Percentiles rank a stretch among this genome's conserved stretches.
These are phyloP conservation scores for Actenoides lindsayi DNA, from an alignment of 2,113 vertebrate species.

Conservation along the genomic window DNA sequence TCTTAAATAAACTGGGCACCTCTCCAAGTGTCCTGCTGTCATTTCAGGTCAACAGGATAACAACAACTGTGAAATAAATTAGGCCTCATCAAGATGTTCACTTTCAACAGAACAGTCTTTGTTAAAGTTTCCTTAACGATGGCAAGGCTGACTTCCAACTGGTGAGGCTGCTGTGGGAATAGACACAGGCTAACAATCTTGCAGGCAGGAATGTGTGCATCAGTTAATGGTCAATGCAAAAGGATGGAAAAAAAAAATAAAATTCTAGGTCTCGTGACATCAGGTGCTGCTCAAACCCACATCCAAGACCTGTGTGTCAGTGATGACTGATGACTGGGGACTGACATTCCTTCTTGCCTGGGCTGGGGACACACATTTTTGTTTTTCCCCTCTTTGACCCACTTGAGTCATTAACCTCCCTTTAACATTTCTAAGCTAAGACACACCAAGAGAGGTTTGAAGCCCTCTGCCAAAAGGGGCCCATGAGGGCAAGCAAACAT, in stretches of 20 bases:
- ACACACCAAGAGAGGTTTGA: background rate
- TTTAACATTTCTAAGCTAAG: background rate
- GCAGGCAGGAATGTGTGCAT: background rate
- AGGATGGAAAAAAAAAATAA: background rate
- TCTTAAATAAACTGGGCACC: constrained; percentile 39
- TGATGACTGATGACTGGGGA: background rate
- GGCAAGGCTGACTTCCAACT: background rate
- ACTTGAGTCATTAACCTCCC: background rate
- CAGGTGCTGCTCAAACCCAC: background rate
- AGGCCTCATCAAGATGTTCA: constrained; percentile 33
- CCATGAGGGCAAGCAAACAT: background rate
- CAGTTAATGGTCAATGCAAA: background rate
- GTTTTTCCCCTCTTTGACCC: background rate
- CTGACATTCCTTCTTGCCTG: background rate
- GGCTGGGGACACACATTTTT: accelerated
- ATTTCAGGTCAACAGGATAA: constrained; percentile 57
- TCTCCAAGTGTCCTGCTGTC: constrained; percentile 44
- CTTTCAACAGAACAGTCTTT: constrained; percentile 25
- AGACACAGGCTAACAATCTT: background rate
- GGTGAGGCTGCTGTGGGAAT: background rate
- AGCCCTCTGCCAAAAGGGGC: background rate
- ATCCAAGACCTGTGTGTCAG: background rate
- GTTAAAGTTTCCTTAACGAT: constrained; percentile 3
- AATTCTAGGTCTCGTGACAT: background rate
- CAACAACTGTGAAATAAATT: constrained; percentile 65